Evolutionary conservation across 64 coral and sea anemone genomes (phyloP), one percentile per base, ranked within the genome.

Genomic region (Stylophora pistillata): DNA sequence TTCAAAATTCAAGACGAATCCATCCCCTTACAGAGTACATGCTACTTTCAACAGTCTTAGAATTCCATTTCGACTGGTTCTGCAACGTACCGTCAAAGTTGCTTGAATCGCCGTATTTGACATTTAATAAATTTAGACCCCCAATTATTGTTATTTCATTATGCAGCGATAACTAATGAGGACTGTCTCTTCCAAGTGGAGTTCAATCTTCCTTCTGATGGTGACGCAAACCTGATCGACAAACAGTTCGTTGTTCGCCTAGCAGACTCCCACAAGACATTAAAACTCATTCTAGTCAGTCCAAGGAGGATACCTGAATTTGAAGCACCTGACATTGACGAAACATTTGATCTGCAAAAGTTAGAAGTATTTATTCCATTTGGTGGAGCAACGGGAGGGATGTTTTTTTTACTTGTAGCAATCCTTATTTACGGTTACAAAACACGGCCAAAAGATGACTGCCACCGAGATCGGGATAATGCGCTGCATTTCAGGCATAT

Each of bases 371-470:
- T 95, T 11, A 60, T 88, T 77, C 94, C 94, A 23, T 58, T 87
- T 30, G 60, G 68, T 4, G 79, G 85, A 37, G 85, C 94, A 10
- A 13, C 81, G 6, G 89, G 69, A 28, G 68, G 75, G 1, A 72
- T 89, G 59, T 55, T 95, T 10, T 21, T 85, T 9, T 10, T 95
- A 4, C 58, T 95, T 23, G 15, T 88, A 15, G 37, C 30, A 30
- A 86, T 95, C 76, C 85, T 95, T 10, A 82, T 95, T 15, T 95
- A 91, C 75, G 94, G 94, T 27, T 95, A 95, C 77, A 95, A 85
- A n/a, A 95, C 94, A 26, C 78, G 89, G 34, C 89, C 94, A 21
- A 91, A 95, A 88, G 94, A 95, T 55, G 55, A 68, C 16, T 87
- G 77, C 55, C 94, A 95, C 4, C 83, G 94, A 10, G 94, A 95